These are phyloP conservation scores for Enteromius mattozi DNA, from an alignment of 2,797 vertebrate genomes.

Conservation along the genomic window DNA sequence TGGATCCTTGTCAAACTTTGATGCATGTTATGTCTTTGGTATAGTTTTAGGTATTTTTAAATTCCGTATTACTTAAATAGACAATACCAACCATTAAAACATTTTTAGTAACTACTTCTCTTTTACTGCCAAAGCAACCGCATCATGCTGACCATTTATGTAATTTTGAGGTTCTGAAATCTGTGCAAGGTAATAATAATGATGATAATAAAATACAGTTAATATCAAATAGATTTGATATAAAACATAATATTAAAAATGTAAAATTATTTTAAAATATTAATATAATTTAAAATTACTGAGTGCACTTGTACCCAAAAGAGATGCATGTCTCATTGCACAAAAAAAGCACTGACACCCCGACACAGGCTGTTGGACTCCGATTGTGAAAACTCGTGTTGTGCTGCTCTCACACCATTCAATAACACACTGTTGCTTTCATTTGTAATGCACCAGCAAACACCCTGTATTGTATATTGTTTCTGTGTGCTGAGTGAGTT, in stretches of 20 bases:
- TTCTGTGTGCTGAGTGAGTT: slow-evolving; percentile 32
- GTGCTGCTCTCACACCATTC: slow-evolving; percentile 15
- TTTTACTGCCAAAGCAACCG: slow-evolving; percentile 3
- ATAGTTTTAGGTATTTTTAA: neutral
- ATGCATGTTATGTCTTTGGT: neutral
- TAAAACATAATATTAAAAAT: neutral
- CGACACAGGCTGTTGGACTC: slow-evolving; percentile 64
- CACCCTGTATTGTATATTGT: slow-evolving; percentile 59
- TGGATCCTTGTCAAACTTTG: neutral
- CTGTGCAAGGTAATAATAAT: neutral
- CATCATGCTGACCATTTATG: neutral
- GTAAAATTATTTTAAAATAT: neutral
- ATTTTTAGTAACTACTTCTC: too few species aligned
- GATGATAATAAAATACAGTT: neutral
- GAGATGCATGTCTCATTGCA: slow-evolving; percentile 71
- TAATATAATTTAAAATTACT: neutral
- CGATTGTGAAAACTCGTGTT: neutral
- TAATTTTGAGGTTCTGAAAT: neutral
- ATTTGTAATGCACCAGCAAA: neutral
- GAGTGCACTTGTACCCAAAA: slow-evolving; percentile 3
- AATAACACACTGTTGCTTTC: neutral
- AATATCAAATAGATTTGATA: neutral
- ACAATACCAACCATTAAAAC: neutral
- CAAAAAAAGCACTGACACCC: slow-evolving; percentile 62
- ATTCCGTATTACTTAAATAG: neutral